Evolutionary conservation across 2,113 vertebrate species (phyloP).

Genomic region (Eidolon helvum): DNA sequence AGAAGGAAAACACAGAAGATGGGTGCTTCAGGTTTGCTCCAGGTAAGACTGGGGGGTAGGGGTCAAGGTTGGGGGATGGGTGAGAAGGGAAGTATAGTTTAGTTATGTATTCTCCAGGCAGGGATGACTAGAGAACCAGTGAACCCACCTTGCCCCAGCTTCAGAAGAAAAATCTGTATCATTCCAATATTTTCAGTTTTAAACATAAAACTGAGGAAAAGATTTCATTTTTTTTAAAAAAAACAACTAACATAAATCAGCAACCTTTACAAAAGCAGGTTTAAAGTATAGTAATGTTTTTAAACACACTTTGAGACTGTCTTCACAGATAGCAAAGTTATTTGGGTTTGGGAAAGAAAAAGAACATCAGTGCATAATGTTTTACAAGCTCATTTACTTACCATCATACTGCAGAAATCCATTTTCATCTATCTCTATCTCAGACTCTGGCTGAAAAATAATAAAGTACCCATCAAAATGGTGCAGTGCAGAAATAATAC

Average conservation of each 20-base stretch:
- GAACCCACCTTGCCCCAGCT: neutral
- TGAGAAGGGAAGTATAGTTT: neutral
- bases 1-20: neutral
- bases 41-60: neutral
- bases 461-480: slow-evolving; percentile 36
- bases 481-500: neutral
- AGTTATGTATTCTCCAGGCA: neutral
- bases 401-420: slow-evolving; percentile 96
- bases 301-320: slow-evolving; percentile 37
- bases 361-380: neutral
- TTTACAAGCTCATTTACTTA: slow-evolving; percentile 79
- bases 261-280: neutral
- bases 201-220: neutral
- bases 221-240: neutral
- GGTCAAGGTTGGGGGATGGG: too few relatives aligned
- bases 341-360: slow-evolving; percentile 34
- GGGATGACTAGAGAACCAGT: neutral
- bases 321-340: neutral
- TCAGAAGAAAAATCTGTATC: slow-evolving; percentile 9
- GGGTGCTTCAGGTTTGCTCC: neutral
- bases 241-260: slow-evolving; percentile 19
- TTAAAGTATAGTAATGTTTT: neutral
- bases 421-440: slow-evolving; percentile 88
- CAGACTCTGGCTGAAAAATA: slow-evolving; percentile 86
- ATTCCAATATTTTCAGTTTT: neutral